Conservation (phyloP, 2,113 vertebrate species). For the Zosterops lateralis region DNA sequence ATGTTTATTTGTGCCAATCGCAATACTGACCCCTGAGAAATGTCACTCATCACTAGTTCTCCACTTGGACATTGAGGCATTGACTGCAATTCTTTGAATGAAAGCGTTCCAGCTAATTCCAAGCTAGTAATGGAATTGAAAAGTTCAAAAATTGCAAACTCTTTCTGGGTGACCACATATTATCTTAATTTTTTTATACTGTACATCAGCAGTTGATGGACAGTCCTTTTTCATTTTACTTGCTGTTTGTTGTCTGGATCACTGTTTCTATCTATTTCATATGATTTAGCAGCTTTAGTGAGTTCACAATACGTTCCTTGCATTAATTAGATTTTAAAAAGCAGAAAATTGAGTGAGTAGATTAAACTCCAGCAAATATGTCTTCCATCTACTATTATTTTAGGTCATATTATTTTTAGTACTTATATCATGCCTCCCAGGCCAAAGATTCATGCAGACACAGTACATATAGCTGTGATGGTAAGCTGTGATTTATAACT, state of each 20-base stretch:
- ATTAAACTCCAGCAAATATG: background rate
- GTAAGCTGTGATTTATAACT: background rate
- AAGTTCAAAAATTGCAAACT: background rate
- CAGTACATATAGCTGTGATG: background rate
- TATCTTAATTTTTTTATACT: background rate
- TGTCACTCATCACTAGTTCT: background rate
- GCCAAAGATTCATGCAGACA: background rate
- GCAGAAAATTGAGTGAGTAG: background rate
- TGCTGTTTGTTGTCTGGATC: background rate
- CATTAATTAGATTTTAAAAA: background rate
- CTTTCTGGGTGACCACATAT: background rate
- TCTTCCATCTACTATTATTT: background rate
- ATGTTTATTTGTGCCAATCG: background rate
- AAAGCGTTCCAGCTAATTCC: background rate
- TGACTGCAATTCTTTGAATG: fast-evolving
- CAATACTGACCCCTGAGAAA: background rate
- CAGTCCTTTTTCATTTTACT: background rate
- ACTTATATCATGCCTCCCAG: background rate
- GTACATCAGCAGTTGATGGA: background rate
- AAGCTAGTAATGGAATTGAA: background rate
- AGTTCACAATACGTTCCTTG: background rate
- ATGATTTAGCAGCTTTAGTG: background rate
- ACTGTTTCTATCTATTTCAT: background rate
- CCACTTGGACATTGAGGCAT: too few relatives aligned
- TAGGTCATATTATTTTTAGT: background rate